Evolutionary conservation across 2,797 vertebrate genomes (phyloP).

Genomic region (Tokudaia muenninki): DNA sequence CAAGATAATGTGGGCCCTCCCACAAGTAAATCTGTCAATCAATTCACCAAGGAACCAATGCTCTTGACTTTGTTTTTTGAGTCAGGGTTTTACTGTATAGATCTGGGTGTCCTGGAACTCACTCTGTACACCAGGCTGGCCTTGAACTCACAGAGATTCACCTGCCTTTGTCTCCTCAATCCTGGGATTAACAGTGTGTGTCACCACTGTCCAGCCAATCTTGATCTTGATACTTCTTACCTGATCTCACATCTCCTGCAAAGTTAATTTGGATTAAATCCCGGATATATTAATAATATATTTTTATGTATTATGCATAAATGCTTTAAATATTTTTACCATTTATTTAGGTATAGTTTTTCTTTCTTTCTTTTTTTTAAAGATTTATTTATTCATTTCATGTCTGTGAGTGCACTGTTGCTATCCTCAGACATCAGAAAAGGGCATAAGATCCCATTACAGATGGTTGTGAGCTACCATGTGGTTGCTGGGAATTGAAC

Average conservation of each 20-base stretch:
- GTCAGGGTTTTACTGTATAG: neutral
- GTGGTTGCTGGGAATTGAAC: no score
- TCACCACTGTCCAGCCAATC: neutral
- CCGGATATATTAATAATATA: slow-evolving; percentile 17
- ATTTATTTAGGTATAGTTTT: neutral
- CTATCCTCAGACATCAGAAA: no score
- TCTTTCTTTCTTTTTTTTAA: no score
- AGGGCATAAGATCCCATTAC: no score
- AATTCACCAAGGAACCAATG: neutral
- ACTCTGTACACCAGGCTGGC: neutral
- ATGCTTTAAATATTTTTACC: neutral
- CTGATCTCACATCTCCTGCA: neutral
- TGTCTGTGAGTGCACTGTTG: no score
- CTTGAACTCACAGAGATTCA: neutral
- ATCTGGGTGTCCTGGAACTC: neutral
- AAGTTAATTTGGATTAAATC: slow-evolving; percentile 50
- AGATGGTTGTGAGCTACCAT: no score
- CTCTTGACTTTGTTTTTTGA: neutral
- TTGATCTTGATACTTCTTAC: neutral
- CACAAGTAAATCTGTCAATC: neutral
- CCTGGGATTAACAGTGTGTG: neutral
- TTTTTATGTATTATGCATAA: slow-evolving; percentile 55
- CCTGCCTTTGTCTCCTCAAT: neutral
- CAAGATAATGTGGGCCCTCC: neutral
- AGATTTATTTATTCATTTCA: no score